A percentile compares a stretch with the other conserved stretches of the same genome.
Evolutionary conservation across 2,888 invertebrate genomes (phyloP).

Genomic region (Balanococcus diminutus): DNA sequence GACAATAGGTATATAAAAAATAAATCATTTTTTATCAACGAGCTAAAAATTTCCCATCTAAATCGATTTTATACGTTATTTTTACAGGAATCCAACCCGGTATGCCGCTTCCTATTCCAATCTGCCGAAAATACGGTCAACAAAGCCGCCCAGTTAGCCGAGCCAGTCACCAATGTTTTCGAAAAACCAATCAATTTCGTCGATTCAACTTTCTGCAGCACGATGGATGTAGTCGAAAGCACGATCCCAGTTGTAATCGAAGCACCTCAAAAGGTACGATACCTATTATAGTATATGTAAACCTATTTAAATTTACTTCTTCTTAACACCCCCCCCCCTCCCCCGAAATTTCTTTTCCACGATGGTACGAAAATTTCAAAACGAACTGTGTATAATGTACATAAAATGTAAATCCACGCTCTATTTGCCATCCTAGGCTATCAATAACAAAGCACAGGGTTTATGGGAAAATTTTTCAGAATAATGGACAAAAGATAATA

Average conservation of each 20-base stretch:
- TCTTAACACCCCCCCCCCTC: not conserved
- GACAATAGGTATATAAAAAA: too few relatives aligned
- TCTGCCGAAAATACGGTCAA: conserved; percentile 38
- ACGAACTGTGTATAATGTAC: not conserved
- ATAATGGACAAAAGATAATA: not conserved
- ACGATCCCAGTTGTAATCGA: not conserved
- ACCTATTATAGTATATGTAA: not conserved
- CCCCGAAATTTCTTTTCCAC: too few relatives aligned
- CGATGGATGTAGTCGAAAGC: conserved; percentile 11
- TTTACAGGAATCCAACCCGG: conserved; percentile 35
- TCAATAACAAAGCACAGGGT: not conserved
- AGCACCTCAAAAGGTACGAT: conserved; percentile 33
- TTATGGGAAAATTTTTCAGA: not conserved
- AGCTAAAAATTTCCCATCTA: not conserved
- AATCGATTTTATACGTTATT: not conserved
- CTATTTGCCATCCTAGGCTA: not conserved
- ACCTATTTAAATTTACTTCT: not conserved
- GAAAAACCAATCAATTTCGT: conserved; percentile 31
- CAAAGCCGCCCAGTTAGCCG: not conserved
- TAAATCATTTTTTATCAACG: too few relatives aligned
- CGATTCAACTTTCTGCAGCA: conserved; percentile 32
- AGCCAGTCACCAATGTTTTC: conserved; percentile 14
- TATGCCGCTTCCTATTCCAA: not conserved
- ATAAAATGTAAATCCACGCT: not conserved
- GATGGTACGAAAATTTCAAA: not conserved